These are phyloP conservation scores for Limnephilus rhombicus DNA, from an alignment of 2,888 invertebrate species.

Conservation along the genomic window DNA sequence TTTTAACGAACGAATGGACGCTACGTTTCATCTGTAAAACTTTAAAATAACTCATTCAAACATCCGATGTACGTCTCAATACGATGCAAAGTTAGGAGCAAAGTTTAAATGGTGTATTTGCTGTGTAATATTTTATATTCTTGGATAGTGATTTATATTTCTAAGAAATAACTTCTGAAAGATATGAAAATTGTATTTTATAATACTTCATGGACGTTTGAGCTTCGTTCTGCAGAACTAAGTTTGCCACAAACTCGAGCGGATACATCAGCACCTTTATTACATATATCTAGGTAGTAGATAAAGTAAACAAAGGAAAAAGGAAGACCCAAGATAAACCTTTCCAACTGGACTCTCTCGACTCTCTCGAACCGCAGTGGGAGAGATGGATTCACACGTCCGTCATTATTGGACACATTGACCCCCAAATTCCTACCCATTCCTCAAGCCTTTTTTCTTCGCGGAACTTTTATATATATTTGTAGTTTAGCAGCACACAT, in stretches of 20 bases:
- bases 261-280: neutral
- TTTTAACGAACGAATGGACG: neutral
- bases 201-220: neutral
- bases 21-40: neutral
- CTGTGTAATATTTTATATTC: neutral
- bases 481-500: too few relatives aligned
- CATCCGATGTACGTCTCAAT: neutral
- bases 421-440: too few relatives aligned
- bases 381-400: too few relatives aligned
- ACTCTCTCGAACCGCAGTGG: too few relatives aligned
- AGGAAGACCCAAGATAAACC: too few relatives aligned
- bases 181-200: neutral
- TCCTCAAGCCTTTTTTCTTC: too few relatives aligned
- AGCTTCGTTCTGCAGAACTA: neutral
- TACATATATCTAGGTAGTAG: too few relatives aligned
- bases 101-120: neutral
- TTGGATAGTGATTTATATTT: neutral
- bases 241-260: neutral
- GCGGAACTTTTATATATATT: too few relatives aligned
- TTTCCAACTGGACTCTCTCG: too few relatives aligned
- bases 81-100: neutral
- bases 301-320: too few relatives aligned
- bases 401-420: too few relatives aligned
- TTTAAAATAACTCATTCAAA: neutral
- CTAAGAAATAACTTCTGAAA: neutral